These are phyloP conservation scores for Gnatocerus cornutus DNA, from an alignment of 2,888 invertebrate species.

Conservation along the genomic window DNA sequence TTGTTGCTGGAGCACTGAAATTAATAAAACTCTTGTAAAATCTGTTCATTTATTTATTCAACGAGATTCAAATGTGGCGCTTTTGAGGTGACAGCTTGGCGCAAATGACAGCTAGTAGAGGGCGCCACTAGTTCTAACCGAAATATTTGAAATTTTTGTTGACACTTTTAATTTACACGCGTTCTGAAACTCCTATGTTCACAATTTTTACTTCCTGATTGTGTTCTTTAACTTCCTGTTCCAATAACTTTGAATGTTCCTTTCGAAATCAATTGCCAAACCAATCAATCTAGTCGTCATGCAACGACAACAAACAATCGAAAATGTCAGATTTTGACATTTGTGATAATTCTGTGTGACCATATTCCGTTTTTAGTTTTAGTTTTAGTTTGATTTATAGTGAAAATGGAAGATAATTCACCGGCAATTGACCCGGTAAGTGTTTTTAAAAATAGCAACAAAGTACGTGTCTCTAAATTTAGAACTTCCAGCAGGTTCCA, in stretches of 20 bases:
- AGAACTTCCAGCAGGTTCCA: conserved; percentile 27
- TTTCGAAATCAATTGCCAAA: neutral
- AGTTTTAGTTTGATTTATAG: conserved; percentile 12
- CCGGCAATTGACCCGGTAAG: conserved; percentile 11
- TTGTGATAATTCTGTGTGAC: conserved; percentile 26
- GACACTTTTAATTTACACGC: neutral
- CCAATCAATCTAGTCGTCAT: conserved; percentile 18
- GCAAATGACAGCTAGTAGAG: too few species aligned
- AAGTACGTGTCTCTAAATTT: conserved; percentile 30
- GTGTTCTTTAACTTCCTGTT: neutral
- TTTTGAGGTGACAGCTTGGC: too few species aligned
- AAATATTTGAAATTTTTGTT: conserved; percentile 2
- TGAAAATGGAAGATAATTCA: conserved; percentile 15
- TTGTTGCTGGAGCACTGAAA: too few species aligned
- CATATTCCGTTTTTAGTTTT: conserved; percentile 20
- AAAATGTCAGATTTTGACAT: conserved; percentile 36
- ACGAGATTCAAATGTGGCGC: too few species aligned
- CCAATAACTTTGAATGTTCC: neutral
- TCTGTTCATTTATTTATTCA: too few species aligned
- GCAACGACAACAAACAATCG: conserved; percentile 21
- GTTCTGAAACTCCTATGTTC: neutral
- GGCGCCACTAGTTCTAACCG: neutral
- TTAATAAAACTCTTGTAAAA: too few species aligned
- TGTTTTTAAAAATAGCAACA: conserved; percentile 32
- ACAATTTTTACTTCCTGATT: too few species aligned